Conservation (phyloP, 2,797 vertebrate species). For the Thripadectes ignobilis region DNA sequence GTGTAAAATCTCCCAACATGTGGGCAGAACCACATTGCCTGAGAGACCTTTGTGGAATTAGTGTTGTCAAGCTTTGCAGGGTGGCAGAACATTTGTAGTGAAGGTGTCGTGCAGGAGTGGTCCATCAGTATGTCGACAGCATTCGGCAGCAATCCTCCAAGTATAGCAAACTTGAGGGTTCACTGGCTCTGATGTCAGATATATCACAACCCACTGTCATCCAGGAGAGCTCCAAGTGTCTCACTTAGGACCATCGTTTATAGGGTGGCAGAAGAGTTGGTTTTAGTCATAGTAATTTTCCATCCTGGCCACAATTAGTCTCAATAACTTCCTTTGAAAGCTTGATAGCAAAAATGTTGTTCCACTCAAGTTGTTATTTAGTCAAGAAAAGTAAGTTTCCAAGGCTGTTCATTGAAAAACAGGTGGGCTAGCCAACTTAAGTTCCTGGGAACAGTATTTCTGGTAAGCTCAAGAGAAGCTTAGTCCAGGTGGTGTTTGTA, state of each 20-base stretch:
- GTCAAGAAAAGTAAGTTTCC: background rate
- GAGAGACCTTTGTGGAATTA: background rate
- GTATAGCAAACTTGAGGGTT: background rate
- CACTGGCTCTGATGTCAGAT: background rate
- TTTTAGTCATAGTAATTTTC: background rate
- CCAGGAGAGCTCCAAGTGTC: background rate
- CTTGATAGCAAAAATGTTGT: background rate
- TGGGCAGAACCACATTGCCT: background rate
- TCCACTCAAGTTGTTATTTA: background rate
- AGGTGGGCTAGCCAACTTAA: background rate
- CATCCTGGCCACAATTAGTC: background rate
- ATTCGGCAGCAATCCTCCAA: background rate
- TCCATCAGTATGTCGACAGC: accelerated
- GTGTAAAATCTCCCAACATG: background rate
- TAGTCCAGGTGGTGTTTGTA: background rate
- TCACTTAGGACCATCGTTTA: background rate
- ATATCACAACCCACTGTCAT: background rate
- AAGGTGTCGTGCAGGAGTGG: background rate
- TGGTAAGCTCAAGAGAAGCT: background rate
- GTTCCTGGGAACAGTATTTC: background rate
- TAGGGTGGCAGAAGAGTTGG: background rate
- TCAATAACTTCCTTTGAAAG: background rate
- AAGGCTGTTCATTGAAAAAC: background rate
- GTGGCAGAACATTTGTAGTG: background rate
- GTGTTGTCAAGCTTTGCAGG: background rate